Evolutionary conservation across 2,888 invertebrate genomes (phyloP), one percentile per base, ranked within the genome.

Genomic region (Nasonovia ribisnigri): DNA sequence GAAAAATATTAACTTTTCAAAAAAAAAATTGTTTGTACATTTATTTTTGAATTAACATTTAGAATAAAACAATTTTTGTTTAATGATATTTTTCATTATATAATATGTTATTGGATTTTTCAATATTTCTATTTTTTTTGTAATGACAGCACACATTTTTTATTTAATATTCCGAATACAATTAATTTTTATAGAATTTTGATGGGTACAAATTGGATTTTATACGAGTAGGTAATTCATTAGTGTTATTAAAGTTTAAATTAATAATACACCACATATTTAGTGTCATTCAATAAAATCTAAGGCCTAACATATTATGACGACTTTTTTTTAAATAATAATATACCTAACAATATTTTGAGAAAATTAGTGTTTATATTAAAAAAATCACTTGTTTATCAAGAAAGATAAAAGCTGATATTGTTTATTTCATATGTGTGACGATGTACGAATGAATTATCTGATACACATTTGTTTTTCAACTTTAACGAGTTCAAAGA

Each of bases 401-500:
- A 8, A 77, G 77, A 36, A 36, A 8, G 8, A 77, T 20, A 36
- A 20, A 77, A 77, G 6, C 36, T 36, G 77, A 77, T 77, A 77
- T 36, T 77, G 36, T 77, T 77, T 36, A 20, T 77, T 77, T 77
- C 36, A 36, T 36, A 36, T 36, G 36, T 20, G 77, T 77, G 36
- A 36, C 42, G 36, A 42, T 77, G 20, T 77, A 36, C 29, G 20
- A 36, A 20, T 20, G 36, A 89, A 43, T 5, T 20, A 89, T 89
- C 5, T 16, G 89, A 89, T 89, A n/a, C 57, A n/a, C 13, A 48
- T 87, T 87, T 87, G 46, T 87, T 87, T 51, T 87, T 48, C n/a
- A 48, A 87, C 51, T 51, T 36, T 20, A 77, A 77, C 20, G 77
- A 77, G 77, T 77, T 77, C 77, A 77, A 77, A 36, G 48, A n/a